Conservation (phyloP, 2,113 vertebrate species). For the Engraulis encrasicolus region DNA sequence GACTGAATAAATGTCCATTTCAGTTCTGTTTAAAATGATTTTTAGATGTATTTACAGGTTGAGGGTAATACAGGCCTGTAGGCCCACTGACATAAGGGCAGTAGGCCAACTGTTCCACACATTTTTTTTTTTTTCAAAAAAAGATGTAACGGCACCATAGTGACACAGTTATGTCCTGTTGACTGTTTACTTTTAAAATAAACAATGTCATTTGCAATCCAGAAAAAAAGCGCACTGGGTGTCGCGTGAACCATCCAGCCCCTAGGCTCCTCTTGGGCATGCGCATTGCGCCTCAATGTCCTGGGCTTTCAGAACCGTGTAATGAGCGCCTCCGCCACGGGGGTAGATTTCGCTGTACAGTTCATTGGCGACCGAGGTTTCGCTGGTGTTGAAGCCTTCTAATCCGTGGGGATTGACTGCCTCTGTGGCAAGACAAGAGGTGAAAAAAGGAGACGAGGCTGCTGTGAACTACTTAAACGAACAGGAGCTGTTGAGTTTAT, state of each 20-base stretch:
- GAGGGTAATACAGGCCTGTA: too few species aligned
- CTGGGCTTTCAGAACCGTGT: slow-evolving; percentile 22
- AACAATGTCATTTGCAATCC: background rate
- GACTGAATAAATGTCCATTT: too few species aligned
- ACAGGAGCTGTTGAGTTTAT: background rate
- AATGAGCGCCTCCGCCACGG: background rate
- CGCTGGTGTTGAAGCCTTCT: slow-evolving; percentile 19
- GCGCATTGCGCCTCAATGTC: background rate
- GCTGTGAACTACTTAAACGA: background rate
- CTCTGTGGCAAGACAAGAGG: slow-evolving; percentile 20
- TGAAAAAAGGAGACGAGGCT: slow-evolving; percentile 22
- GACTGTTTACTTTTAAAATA: background rate
- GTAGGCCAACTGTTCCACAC: too few species aligned
- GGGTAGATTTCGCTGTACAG: slow-evolving; percentile 1
- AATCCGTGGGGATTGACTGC: slow-evolving; percentile 43
- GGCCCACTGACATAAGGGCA: too few species aligned
- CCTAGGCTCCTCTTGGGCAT: background rate
- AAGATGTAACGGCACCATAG: too few species aligned
- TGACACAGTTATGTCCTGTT: too few species aligned
- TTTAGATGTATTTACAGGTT: too few species aligned
- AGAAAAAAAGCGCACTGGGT: background rate
- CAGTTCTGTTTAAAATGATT: too few species aligned
- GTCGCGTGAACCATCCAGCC: background rate
- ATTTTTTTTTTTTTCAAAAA: too few species aligned
- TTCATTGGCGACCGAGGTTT: background rate